Percentiles rank a stretch among this genome's conserved stretches.
Conservation (phyloP, 2,113 vertebrate species). For the Zapornia atra region DNA sequence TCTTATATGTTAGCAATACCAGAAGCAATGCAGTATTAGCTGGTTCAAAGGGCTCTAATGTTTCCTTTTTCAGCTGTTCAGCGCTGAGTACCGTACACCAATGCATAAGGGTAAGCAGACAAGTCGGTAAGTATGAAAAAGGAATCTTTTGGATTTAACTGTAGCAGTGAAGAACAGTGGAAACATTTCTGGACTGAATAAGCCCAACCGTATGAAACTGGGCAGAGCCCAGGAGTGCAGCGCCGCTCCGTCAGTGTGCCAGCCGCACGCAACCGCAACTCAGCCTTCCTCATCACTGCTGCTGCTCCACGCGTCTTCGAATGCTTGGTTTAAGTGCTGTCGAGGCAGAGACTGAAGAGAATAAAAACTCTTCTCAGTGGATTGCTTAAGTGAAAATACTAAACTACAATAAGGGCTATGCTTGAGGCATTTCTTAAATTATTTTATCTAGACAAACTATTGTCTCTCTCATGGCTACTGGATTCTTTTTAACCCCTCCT, state of each 20-base stretch:
- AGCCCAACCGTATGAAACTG: neutral
- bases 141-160: neutral
- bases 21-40: neutral
- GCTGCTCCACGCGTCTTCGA: slow-evolving; percentile 93
- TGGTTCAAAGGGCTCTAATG: neutral
- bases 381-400: neutral
- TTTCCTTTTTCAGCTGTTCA: neutral
- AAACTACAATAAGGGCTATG: neutral
- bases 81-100: neutral
- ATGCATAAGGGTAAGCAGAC: neutral
- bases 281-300: slow-evolving; percentile 89
- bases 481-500: neutral
- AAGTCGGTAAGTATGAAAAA: neutral
- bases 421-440: neutral
- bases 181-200: neutral
- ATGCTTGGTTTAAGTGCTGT: slow-evolving; percentile 80
- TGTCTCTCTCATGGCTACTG: neutral
- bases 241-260: neutral
- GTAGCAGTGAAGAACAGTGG: neutral
- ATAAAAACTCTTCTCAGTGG: neutral
- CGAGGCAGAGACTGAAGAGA: slow-evolving; percentile 73
- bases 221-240: neutral
- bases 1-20: neutral
- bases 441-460: neutral
- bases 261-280: neutral